Percentiles rank a stretch among this genome's conserved stretches.
Evolutionary conservation across 2,113 vertebrate species (phyloP).

Genomic region (Seriola rivoliana): DNA sequence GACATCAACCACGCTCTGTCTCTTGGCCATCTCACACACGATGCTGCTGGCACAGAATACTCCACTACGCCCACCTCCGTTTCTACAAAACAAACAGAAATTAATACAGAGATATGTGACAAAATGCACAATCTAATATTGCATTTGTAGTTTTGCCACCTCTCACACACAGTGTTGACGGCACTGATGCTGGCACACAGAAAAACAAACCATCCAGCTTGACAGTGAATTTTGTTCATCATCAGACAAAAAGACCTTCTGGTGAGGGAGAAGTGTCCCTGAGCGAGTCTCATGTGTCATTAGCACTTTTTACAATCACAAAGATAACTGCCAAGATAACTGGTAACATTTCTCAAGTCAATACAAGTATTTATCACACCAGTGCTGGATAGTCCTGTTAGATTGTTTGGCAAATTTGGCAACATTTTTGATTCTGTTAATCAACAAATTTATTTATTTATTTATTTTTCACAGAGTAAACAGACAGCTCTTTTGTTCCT

Average conservation of each 20-base stretch:
- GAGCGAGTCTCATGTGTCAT: slow-evolving; percentile 4
- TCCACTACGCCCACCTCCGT: slow-evolving; percentile 95
- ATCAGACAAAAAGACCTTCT: neutral
- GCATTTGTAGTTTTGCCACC: neutral
- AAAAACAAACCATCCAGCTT: neutral
- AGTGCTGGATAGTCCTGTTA: neutral
- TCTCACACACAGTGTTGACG: neutral
- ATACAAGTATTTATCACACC: neutral
- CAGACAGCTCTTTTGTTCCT: neutral
- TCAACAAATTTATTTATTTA: neutral
- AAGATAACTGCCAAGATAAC: neutral
- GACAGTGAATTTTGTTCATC: neutral
- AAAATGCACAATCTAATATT: slow-evolving; percentile 13
- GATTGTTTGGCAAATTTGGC: neutral
- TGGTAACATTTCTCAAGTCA: neutral
- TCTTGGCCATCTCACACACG: slow-evolving; percentile 98
- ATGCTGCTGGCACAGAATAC: slow-evolving; percentile 98
- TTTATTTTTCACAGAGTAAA: neutral
- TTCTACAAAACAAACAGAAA: slow-evolving; percentile 80
- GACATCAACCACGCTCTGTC: slow-evolving; percentile 97
- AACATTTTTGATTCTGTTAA: neutral
- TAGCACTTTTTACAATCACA: neutral
- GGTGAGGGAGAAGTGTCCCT: neutral
- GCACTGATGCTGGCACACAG: neutral
- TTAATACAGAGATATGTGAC: neutral